These are phyloP conservation scores for Drosophila ochracea DNA, from an alignment of 2,888 invertebrate genomes.

Conservation along the genomic window DNA sequence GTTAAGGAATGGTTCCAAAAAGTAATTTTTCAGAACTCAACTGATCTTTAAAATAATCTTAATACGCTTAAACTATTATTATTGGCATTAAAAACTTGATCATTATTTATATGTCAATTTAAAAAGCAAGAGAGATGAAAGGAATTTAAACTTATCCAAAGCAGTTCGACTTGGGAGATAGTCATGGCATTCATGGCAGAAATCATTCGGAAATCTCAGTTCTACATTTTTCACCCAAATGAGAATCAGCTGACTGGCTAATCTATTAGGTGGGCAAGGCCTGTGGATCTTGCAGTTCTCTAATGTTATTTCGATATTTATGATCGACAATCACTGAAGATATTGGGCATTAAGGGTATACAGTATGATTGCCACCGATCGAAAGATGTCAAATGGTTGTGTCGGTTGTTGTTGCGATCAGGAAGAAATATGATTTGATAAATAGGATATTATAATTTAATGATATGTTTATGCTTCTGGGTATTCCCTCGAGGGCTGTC, in stretches of 20 bases:
- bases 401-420: conserved; percentile 58
- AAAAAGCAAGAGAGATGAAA: background rate
- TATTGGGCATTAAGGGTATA: background rate
- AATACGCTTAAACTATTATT: background rate
- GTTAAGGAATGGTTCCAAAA: background rate
- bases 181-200: background rate
- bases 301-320: conserved; percentile 41
- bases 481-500: conserved; percentile 63
- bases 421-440: conserved; percentile 72
- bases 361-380: conserved; percentile 15
- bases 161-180: background rate
- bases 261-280: too few relatives aligned
- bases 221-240: background rate
- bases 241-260: too few relatives aligned
- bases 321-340: conserved; percentile 18
- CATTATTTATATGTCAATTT: background rate
- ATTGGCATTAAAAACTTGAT: background rate
- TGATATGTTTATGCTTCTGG: conserved; percentile 45
- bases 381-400: conserved; percentile 66
- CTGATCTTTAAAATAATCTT: background rate
- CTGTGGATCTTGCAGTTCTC: background rate
- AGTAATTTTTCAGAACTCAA: background rate
- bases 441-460: conserved; percentile 73
- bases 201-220: background rate
- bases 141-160: background rate